Percentiles rank a stretch among this genome's conserved stretches.
Evolutionary conservation across 2,888 invertebrate species (phyloP).

Genomic region (Chaitophorus viminalis): DNA sequence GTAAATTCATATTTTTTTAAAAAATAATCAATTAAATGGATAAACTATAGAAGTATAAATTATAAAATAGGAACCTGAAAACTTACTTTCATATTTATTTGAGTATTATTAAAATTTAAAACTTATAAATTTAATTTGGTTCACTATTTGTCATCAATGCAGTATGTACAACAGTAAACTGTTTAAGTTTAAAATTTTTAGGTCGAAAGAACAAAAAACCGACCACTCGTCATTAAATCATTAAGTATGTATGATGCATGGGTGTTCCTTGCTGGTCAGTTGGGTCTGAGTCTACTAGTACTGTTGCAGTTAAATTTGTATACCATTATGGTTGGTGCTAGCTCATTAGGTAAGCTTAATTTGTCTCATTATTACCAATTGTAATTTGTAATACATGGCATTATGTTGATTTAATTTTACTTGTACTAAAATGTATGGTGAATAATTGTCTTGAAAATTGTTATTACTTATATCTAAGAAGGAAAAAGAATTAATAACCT

Average conservation of each 20-base stretch:
- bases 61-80: too few relatives aligned
- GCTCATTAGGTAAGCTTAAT: slow-evolving; percentile 75
- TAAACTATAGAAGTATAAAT: too few relatives aligned
- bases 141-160: too few relatives aligned
- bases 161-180: neutral
- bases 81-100: too few relatives aligned
- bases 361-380: slow-evolving; percentile 14
- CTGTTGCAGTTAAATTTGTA: slow-evolving; percentile 93
- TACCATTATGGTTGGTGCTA: slow-evolving; percentile 81
- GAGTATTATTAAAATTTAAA: too few relatives aligned
- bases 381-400: neutral
- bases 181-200: slow-evolving; percentile 67
- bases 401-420: slow-evolving; percentile 4
- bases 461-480: neutral
- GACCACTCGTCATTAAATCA: slow-evolving; percentile 88
- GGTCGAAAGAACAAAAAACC: slow-evolving; percentile 84
- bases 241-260: slow-evolving; percentile 80
- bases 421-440: neutral
- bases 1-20: too few relatives aligned
- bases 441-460: neutral
- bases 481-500: too few relatives aligned
- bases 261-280: slow-evolving; percentile 82
- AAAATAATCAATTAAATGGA: too few relatives aligned
- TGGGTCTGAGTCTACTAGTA: slow-evolving; percentile 82
- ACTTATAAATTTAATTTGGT: too few relatives aligned